These are phyloP conservation scores for Radopholus similis DNA, from an alignment of 1,140 invertebrate genomes.

Conservation along the genomic window DNA sequence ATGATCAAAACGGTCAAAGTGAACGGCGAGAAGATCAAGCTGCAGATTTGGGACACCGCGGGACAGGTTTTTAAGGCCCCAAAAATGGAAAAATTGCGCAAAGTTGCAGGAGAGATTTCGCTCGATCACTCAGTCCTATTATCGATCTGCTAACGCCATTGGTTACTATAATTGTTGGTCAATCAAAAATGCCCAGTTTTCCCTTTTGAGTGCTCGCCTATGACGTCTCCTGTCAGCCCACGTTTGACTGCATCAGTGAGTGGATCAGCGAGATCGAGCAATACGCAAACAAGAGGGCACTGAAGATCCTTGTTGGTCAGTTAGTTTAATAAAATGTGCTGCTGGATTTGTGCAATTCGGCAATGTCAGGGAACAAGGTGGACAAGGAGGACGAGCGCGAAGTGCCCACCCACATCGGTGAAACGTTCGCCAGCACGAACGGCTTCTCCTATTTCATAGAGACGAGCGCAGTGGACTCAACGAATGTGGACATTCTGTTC, in stretches of 20 bases:
- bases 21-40: slow-evolving; percentile 86
- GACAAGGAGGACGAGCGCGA: slow-evolving; percentile 59
- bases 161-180: slow-evolving; percentile 22
- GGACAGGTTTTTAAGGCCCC: slow-evolving; percentile 28
- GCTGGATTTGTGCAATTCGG: background rate
- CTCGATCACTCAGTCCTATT: slow-evolving; percentile 66
- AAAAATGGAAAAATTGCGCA: background rate
- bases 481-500: slow-evolving; percentile 57
- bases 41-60: slow-evolving; percentile 53
- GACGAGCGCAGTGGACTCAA: slow-evolving; percentile 56
- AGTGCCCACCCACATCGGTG: slow-evolving; percentile 53
- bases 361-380: slow-evolving; percentile 59
- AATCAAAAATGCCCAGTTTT: slow-evolving; percentile 35
- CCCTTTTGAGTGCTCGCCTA: slow-evolving; percentile 68
- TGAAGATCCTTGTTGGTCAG: slow-evolving; percentile 58
- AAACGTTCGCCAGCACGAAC: slow-evolving; percentile 56
- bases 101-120: slow-evolving; percentile 75
- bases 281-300: slow-evolving; percentile 56
- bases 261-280: slow-evolving; percentile 84
- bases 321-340: background rate
- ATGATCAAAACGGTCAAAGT: slow-evolving; percentile 90
- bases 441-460: slow-evolving; percentile 59
- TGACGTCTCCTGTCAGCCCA: slow-evolving; percentile 84
- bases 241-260: slow-evolving; percentile 80
- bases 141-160: slow-evolving; percentile 67